These are phyloP conservation scores for Numida meleagris DNA, from an alignment of 2,113 vertebrate species.

Conservation along the genomic window DNA sequence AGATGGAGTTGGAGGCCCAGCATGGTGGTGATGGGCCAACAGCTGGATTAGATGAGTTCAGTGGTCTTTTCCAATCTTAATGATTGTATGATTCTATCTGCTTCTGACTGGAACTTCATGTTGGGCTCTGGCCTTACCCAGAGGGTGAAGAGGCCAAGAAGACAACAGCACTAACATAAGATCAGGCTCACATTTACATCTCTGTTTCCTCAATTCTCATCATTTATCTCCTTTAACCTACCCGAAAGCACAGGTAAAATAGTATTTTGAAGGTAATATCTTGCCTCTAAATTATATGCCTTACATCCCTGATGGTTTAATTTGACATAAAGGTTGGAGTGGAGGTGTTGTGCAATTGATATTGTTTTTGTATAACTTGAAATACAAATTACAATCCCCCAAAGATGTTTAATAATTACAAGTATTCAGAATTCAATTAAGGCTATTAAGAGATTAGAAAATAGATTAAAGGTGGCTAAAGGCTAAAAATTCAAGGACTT, in stretches of 20 bases:
- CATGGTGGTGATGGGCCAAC: too few relatives aligned
- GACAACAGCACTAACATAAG: background rate
- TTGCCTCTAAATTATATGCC: background rate
- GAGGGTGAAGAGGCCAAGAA: background rate
- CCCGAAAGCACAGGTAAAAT: background rate
- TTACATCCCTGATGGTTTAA: background rate
- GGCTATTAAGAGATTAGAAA: constrained; percentile 66
- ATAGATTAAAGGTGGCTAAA: constrained; percentile 62
- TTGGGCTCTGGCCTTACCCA: background rate
- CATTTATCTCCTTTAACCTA: background rate
- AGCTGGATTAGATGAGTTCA: too few relatives aligned
- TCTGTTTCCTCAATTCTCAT: background rate
- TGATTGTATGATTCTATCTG: too few relatives aligned
- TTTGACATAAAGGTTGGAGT: background rate
- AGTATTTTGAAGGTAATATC: background rate
- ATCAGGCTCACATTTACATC: fast-evolving
- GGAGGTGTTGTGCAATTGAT: background rate
- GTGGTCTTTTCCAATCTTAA: too few relatives aligned
- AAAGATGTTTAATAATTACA: constrained; percentile 49
- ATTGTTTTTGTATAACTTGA: constrained; percentile 29
- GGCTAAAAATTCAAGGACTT: constrained; percentile 61
- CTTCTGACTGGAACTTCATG: fast-evolving
- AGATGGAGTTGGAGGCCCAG: background rate
- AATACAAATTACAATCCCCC: constrained; percentile 32
- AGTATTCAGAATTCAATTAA: constrained; percentile 54